Percentiles rank a stretch among this genome's conserved stretches.
These are phyloP conservation scores for Opisthograptis luteolata DNA, from an alignment of 2,888 invertebrate species.

Conservation along the genomic window DNA sequence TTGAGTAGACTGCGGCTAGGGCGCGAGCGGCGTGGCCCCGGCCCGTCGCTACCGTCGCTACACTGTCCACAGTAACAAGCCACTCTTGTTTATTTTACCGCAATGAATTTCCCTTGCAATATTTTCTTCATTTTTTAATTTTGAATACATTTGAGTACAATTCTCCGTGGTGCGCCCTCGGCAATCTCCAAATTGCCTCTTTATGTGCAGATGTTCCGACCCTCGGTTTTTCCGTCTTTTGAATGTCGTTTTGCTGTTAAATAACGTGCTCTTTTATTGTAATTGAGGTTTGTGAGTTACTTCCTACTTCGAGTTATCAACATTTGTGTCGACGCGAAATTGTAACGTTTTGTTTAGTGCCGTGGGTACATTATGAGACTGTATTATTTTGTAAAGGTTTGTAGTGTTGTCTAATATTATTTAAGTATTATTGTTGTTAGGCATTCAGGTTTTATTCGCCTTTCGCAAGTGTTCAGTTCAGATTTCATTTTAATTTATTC, in stretches of 20 bases:
- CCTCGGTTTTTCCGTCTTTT: slow-evolving; percentile 83
- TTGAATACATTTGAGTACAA: slow-evolving; percentile 83
- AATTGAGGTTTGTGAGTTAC: slow-evolving; percentile 71
- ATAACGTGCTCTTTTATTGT: slow-evolving; percentile 81
- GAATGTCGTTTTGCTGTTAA: slow-evolving; percentile 83
- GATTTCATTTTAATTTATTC: neutral
- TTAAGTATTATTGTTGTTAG: no score
- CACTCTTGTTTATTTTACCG: slow-evolving; percentile 80
- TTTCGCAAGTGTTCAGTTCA: no score
- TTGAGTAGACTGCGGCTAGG: slow-evolving; percentile 1
- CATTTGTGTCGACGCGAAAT: slow-evolving; percentile 8
- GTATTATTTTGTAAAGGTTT: no score
- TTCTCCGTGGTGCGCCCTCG: slow-evolving; percentile 80
- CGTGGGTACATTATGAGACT: no score
- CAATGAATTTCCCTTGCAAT: slow-evolving; percentile 78
- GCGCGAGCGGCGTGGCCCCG: slow-evolving; percentile 28
- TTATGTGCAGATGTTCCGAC: slow-evolving; percentile 84
- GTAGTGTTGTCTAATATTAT: no score
- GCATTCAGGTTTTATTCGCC: no score
- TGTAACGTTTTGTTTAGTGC: no score
- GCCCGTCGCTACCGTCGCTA: slow-evolving; percentile 31
- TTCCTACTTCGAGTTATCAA: slow-evolving; percentile 47
- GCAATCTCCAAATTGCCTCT: slow-evolving; percentile 85
- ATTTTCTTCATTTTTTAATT: slow-evolving; percentile 80
- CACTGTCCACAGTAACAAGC: slow-evolving; percentile 65